Percentiles rank a stretch among this genome's conserved stretches.
These are phyloP conservation scores for Strigamia crassipes DNA, from an alignment of 2,888 invertebrate genomes.

Conservation along the genomic window DNA sequence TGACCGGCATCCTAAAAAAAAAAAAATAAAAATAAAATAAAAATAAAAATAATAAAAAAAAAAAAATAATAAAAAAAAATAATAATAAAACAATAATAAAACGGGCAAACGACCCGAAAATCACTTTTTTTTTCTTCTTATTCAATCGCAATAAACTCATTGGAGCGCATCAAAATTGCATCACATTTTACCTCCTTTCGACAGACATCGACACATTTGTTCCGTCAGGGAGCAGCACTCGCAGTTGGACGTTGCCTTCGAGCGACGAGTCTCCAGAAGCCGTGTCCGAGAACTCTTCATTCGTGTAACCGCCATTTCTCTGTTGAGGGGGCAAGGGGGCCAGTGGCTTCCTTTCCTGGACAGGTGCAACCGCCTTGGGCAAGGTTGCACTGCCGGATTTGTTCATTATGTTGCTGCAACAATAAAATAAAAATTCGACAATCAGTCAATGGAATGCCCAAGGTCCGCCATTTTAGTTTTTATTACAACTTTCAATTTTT, in stretches of 20 bases:
- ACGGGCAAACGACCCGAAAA: not conserved
- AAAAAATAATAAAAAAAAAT: constrained; percentile 6
- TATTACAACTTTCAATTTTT: not conserved
- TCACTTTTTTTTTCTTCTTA: not conserved
- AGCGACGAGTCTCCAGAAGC: constrained; percentile 55
- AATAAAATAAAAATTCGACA: not conserved
- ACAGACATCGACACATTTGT: constrained; percentile 64
- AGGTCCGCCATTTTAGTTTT: not conserved
- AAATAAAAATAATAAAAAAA: constrained; percentile 12
- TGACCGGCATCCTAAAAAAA: constrained; percentile 72
- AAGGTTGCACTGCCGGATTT: constrained; percentile 18
- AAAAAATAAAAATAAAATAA: not conserved
- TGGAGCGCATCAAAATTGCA: too few species aligned
- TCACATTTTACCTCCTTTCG: constrained; percentile 64
- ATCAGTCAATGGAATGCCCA: not conserved
- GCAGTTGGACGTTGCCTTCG: constrained; percentile 71
- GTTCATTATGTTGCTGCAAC: constrained; percentile 10
- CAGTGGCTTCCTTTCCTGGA: constrained; percentile 28
- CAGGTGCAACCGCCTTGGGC: constrained; percentile 36
- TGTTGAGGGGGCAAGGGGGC: constrained; percentile 28
- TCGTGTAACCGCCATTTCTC: constrained; percentile 33
- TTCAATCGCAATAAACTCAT: not conserved
- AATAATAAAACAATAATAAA: not conserved
- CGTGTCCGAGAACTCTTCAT: constrained; percentile 49
- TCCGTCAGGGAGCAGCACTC: constrained; percentile 67